Base-by-base conservation (phyloP, 2,888 invertebrate genomes). In the Epirrita christyi region DNA sequence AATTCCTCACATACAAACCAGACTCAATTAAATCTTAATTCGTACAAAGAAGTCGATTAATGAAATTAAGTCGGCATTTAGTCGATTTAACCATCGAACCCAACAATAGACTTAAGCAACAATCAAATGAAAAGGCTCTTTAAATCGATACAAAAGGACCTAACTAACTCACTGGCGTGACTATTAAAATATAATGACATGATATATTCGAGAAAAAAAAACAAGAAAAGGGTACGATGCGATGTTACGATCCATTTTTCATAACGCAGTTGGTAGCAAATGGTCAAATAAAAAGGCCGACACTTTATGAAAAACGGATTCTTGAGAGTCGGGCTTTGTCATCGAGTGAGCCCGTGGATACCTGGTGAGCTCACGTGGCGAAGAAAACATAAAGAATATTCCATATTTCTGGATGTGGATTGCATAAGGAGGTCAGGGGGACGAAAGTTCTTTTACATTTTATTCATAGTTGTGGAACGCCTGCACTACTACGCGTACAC, bases 171-270 rank as follows among this genome's bases (percentile, higher is more conserved):
- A 73, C 73, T 82, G 81, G 85, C 80, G 88, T 92, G 92, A 92
- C 92, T 92, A 91, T 92, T 91, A 92, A 91, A 90, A 87, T 90
- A 90, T 91, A 92, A 91, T 91, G 92, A 92, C 90, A 91, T 92
- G 92, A 92, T 92, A 90, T 92, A 92, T 91, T 83, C 83, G 67
- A 73, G 70, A 76, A 76, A 88, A 86, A 81, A 81, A 76, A 75
- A 83, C 79, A 80, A 85, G 86, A 90, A 91, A 91, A 91, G 91
- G 90, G 90, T 91, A 92, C 43, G 51, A 51, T 48, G 38, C 84
- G 85, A 83, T 85, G 86, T 88, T 87, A 88, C 87, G 87, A 88
- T 87, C 86, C 88, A 92, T 92, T 91, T 92, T 91, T 92, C 92
- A 92, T 80, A 85, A 88, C 92, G 91, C 92, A 91, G 92, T 92